These are phyloP conservation scores for Chrysoperla carnea DNA, from an alignment of 1,140 invertebrate genomes.

Conservation along the genomic window DNA sequence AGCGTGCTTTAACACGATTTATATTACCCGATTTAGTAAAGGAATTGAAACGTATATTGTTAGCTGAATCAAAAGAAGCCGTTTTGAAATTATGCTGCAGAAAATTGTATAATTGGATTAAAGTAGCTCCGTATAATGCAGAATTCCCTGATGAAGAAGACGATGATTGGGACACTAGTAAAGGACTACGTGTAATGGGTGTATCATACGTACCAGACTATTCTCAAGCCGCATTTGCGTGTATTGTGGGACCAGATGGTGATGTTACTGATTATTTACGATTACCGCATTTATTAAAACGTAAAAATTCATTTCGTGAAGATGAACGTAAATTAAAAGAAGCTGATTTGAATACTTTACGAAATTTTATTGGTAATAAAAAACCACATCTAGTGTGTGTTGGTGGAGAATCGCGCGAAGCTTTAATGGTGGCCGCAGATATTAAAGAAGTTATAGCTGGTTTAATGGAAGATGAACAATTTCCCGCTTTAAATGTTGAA, in stretches of 20 bases:
- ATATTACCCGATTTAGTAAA: conserved; percentile 78
- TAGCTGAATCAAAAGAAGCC: conserved; percentile 78
- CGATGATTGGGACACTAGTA: conserved; percentile 75
- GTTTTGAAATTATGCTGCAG: conserved; percentile 68
- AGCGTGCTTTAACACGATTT: conserved; percentile 72
- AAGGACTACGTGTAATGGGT: conserved; percentile 74
- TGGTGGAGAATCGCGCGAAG: conserved; percentile 79
- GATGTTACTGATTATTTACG: conserved; percentile 83
- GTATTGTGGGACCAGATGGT: conserved; percentile 71
- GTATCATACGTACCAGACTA: conserved; percentile 77
- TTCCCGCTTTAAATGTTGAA: conserved; percentile 75
- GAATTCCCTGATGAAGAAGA: conserved; percentile 72
- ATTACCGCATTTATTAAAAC: conserved; percentile 67
- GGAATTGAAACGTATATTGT: conserved; percentile 64
- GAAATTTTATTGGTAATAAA: conserved; percentile 74
- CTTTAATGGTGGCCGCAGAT: conserved; percentile 71
- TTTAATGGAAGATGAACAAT: conserved; percentile 70
- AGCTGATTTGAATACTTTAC: conserved; percentile 62
- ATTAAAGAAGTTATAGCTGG: conserved; percentile 56
- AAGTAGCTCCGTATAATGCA: conserved; percentile 67
- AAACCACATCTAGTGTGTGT: conserved; percentile 89
- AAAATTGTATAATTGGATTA: conserved; percentile 82
- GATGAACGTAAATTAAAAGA: conserved; percentile 60
- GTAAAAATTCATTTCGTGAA: conserved; percentile 54
- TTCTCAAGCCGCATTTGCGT: conserved; percentile 76